A percentile compares a stretch with the other conserved stretches of the same genome.
Conservation (phyloP, 2,113 vertebrate species). For the Heptranchias perlo region DNA sequence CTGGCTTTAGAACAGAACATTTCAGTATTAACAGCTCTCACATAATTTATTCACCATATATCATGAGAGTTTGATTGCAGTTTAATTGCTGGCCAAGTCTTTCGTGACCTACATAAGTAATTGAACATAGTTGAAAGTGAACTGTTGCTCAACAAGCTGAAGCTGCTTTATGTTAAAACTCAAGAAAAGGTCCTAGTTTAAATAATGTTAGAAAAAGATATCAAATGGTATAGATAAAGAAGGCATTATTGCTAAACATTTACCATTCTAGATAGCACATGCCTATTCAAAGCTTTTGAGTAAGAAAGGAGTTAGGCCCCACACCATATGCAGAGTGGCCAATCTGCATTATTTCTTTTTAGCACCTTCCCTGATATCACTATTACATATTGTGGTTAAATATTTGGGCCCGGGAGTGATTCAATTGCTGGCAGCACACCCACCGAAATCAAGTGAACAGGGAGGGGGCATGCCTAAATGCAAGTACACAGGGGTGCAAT, state of each 20-base stretch:
- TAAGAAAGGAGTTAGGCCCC: not conserved
- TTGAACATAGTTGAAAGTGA: not conserved
- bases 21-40: not conserved
- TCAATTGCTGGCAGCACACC: no score
- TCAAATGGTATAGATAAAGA: not conserved
- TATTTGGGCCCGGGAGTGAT: not conserved
- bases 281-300: not conserved
- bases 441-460: not conserved
- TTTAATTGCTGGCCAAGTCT: conserved; percentile 20
- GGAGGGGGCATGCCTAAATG: no score
- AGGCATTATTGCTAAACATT: not conserved
- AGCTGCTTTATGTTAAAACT: not conserved
- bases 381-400: not conserved
- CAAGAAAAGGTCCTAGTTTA: not conserved
- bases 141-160: not conserved
- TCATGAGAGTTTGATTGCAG: conserved; percentile 7
- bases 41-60: not conserved
- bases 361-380: not conserved
- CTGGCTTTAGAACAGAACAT: not conserved
- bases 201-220: not conserved
- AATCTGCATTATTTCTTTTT: not conserved
- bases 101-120: not conserved
- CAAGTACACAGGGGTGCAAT: no score
- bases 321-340: not conserved
- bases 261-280: not conserved